Evolutionary conservation across 2,888 invertebrate genomes (phyloP).

Genomic region (Sphinx pinastri): DNA sequence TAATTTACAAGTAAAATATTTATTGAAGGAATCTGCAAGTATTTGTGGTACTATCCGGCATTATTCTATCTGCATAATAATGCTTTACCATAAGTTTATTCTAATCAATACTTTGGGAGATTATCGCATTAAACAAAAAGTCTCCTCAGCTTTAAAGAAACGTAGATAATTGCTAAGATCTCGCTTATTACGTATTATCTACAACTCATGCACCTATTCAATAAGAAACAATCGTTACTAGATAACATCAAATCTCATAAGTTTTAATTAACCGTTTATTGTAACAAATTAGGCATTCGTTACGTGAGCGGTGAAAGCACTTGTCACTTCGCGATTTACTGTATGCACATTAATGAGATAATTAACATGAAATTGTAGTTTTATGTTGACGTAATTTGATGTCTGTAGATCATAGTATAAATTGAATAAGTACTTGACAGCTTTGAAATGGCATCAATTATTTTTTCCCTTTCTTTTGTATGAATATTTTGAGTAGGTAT

Average conservation of each 20-base stretch:
- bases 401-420: background rate
- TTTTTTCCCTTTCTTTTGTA: background rate
- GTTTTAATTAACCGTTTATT: background rate
- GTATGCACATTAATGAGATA: background rate
- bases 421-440: background rate
- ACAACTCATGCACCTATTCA: background rate
- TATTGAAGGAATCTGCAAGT: background rate
- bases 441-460: too few species aligned
- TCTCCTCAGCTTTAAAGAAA: background rate
- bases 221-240: background rate
- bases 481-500: background rate
- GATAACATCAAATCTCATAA: background rate
- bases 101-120: too few species aligned
- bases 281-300: background rate
- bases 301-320: background rate
- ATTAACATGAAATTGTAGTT: constrained; percentile 1
- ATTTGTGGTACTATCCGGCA: too few species aligned
- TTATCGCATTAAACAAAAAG: too few species aligned
- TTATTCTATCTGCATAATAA: too few species aligned
- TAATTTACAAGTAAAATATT: background rate
- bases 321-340: background rate
- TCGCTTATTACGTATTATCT: too few species aligned
- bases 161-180: too few species aligned
- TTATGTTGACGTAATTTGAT: background rate
- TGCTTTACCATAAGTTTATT: too few species aligned